These are phyloP conservation scores for Dascillus cervinus DNA, from an alignment of 2,888 invertebrate genomes.

Conservation along the genomic window DNA sequence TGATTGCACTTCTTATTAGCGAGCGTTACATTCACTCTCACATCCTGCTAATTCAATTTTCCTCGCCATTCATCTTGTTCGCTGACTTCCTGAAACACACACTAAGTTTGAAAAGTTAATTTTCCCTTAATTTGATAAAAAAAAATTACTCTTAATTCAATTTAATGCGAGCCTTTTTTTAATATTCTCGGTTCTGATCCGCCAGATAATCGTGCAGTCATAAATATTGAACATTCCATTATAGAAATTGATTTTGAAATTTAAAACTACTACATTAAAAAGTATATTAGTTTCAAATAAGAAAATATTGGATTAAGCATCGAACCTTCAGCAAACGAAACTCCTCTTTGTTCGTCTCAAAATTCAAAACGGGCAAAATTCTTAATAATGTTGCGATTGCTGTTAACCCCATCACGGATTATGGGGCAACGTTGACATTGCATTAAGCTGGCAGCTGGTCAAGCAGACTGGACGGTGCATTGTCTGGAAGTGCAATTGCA, in stretches of 20 bases:
- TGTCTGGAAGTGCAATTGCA: constrained; percentile 18
- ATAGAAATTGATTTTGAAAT: constrained; percentile 28
- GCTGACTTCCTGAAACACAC: constrained; percentile 19
- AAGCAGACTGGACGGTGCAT: constrained; percentile 22
- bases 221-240: constrained; percentile 16
- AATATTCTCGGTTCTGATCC: no score
- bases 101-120: constrained; percentile 15
- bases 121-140: constrained; percentile 11
- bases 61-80: constrained; percentile 35
- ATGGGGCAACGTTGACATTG: no score
- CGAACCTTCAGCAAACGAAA: no score
- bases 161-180: no score
- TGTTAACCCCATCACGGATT: no score
- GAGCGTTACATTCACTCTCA: constrained; percentile 31
- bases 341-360: no score
- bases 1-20: constrained; percentile 36
- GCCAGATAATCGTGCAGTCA: background rate
- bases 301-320: no score
- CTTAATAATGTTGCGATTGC: no score
- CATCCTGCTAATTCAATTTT: constrained; percentile 29
- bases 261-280: constrained; percentile 24
- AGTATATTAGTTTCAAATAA: constrained; percentile 24
- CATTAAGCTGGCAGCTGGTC: constrained; percentile 25
- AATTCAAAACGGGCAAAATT: no score
- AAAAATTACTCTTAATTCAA: constrained; percentile 4